phyloP scores from a whole-genome alignment of 2,797 vertebrate genomes.

The Eupleurogrammus muticus region DNA sequence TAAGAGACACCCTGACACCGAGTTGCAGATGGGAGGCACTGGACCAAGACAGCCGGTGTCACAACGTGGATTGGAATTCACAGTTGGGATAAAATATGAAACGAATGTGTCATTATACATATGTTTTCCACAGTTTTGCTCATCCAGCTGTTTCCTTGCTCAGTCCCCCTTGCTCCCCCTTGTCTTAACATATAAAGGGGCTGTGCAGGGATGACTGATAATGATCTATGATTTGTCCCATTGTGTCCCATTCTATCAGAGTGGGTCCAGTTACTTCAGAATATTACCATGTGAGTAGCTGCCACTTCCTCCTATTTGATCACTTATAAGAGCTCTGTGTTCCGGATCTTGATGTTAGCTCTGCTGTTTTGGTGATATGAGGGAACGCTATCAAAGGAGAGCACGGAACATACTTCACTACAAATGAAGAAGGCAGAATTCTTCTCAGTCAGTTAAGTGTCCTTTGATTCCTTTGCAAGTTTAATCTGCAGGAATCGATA shows the following conservation, averaged over 20 bases:
- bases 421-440: slow-evolving; percentile 72
- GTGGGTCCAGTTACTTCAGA: slow-evolving; percentile 24
- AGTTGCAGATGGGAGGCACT: slow-evolving; percentile 83
- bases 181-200: slow-evolving; percentile 45
- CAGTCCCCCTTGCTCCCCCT: slow-evolving; percentile 21
- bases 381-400: slow-evolving; percentile 55
- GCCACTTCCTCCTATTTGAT: slow-evolving; percentile 24
- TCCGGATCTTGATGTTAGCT: slow-evolving; percentile 59
- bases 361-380: slow-evolving; percentile 62
- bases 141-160: slow-evolving; percentile 71
- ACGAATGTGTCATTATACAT: slow-evolving; percentile 79
- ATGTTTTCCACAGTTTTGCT: slow-evolving; percentile 73
- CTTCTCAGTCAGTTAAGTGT: slow-evolving; percentile 71
- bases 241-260: slow-evolving; percentile 29
- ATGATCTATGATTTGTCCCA: slow-evolving; percentile 44
- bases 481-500: slow-evolving; percentile 77
- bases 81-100: slow-evolving; percentile 80
- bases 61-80: slow-evolving; percentile 82
- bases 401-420: slow-evolving; percentile 46
- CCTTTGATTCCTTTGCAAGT: slow-evolving; percentile 79
- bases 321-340: slow-evolving; percentile 13
- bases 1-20: slow-evolving; percentile 80
- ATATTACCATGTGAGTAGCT: slow-evolving; percentile 20
- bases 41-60: slow-evolving; percentile 82
- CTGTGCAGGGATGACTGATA: slow-evolving; percentile 43